phyloP scores from a whole-genome alignment of 1,140 invertebrate species.

The Pectinophora gossypiella region DNA sequence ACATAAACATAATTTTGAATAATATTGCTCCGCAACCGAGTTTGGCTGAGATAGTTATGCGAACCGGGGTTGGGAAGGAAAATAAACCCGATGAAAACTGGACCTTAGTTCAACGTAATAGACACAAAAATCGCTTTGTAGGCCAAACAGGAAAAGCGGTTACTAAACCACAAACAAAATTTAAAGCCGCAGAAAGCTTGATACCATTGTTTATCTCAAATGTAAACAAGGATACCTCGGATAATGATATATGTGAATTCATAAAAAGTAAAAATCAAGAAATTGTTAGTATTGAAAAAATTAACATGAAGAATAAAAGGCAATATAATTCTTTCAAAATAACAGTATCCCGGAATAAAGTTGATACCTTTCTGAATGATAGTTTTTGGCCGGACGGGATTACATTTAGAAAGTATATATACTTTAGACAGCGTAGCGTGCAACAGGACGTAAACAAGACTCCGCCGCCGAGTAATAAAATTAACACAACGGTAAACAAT shows the following conservation, averaged over 20 bases:
- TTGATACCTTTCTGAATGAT: not conserved
- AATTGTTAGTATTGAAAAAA: not conserved
- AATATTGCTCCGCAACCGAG: too few species aligned
- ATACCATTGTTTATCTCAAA: not conserved
- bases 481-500: not conserved
- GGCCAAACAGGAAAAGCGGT: too few species aligned
- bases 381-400: not conserved
- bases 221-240: not conserved
- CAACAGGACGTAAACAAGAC: too few species aligned
- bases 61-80: too few species aligned
- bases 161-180: not conserved
- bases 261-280: not conserved
- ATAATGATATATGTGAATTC: not conserved
- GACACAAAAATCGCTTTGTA: too few species aligned
- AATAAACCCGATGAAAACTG: too few species aligned
- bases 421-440: too few species aligned
- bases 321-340: not conserved
- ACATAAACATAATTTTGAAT: too few species aligned
- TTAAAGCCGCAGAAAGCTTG: not conserved
- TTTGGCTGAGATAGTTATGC: too few species aligned
- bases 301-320: not conserved
- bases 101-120: too few species aligned
- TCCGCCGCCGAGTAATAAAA: too few species aligned
- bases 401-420: not conserved
- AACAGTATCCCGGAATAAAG: not conserved